Base-by-base conservation (phyloP, 2,888 invertebrate genomes). In the Dromius quadrimaculatus region DNA sequence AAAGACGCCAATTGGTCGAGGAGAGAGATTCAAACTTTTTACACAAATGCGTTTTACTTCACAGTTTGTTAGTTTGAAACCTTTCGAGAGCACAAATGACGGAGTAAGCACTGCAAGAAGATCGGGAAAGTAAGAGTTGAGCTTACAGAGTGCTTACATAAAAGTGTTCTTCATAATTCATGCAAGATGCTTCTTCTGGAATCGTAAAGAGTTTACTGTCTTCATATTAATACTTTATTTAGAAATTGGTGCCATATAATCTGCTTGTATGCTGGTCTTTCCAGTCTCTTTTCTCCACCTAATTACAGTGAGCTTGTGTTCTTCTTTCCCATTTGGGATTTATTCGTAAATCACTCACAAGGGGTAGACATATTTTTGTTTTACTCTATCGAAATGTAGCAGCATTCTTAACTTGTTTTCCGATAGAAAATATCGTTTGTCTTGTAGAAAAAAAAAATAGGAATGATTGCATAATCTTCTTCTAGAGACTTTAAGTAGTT, bases 1-100 rank as follows among this genome's bases (percentile, higher is more conserved):
- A 63, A 45, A 43, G 41, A 38, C 32, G 5, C 9, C 15, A 17
- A 13, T 41, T 41, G 63, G 63, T 9, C 17, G 63, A 32, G 19
- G 1, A 32, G 63, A 43, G 63, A 63, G 45, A 63, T 63, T 43
- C 43, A 63, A 63, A 63, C 38, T 63, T 63, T 62, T 63, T 63
- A 63, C 63, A 43, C 43, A 63, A 45, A 63, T 32, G 45, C 41
- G 63, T 43, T 45, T 57, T 22, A 22, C 22, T 47, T 22, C 47
- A 22, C 47, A 22, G 22, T 57, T 57, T 22, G 47, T 47, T 47
- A 47, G n/a, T 13, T 22, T 45, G 11, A 22, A 47, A 47, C 22
- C 19, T n/a, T 47, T 47, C 47, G 19, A 22, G 13, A 41, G 15
- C 41, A 15, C 41, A 36, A 36, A 36, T 36, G 41, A 41, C 41